phyloP scores from a whole-genome alignment of 2,888 invertebrate genomes.

The Agriopis aurantiaria region DNA sequence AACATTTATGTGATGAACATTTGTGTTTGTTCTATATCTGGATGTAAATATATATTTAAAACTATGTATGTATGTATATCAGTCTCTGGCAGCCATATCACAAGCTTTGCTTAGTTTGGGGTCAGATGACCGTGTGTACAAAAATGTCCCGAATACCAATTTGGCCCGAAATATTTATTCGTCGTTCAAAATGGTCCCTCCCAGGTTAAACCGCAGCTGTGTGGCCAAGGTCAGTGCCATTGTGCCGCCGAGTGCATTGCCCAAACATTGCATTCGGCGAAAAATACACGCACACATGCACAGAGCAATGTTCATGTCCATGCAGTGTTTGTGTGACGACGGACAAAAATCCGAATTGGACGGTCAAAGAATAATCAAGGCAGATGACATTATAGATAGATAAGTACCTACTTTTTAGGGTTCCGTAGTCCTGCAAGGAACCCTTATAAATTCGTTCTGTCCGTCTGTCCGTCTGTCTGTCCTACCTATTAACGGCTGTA shows the following conservation, averaged over 20 bases:
- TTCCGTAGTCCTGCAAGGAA: no score
- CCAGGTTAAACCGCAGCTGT: slow-evolving; percentile 70
- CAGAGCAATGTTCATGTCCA: slow-evolving; percentile 38
- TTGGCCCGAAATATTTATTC: slow-evolving; percentile 11
- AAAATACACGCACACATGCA: slow-evolving; percentile 66
- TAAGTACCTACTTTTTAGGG: neutral
- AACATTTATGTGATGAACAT: no score
- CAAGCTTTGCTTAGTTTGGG: no score
- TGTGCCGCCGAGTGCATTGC: slow-evolving; percentile 80
- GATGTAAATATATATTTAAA: no score
- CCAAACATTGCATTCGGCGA: slow-evolving; percentile 75
- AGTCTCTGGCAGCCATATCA: no score
- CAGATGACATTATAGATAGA: slow-evolving; percentile 1
- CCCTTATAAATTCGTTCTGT: no score
- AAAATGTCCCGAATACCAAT: no score
- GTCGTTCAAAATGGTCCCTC: slow-evolving; percentile 49
- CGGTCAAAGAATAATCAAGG: slow-evolving; percentile 57
- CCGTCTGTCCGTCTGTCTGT: no score
- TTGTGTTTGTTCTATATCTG: no score
- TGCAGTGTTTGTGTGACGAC: slow-evolving; percentile 49
- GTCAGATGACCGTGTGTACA: no score
- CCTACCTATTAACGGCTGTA: no score
- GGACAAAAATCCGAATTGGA: slow-evolving; percentile 78
- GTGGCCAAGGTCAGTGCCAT: slow-evolving; percentile 82
- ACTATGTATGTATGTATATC: no score